These are phyloP conservation scores for Macropus fuliginosus DNA, from an alignment of 2,797 vertebrate species.

Conservation along the genomic window DNA sequence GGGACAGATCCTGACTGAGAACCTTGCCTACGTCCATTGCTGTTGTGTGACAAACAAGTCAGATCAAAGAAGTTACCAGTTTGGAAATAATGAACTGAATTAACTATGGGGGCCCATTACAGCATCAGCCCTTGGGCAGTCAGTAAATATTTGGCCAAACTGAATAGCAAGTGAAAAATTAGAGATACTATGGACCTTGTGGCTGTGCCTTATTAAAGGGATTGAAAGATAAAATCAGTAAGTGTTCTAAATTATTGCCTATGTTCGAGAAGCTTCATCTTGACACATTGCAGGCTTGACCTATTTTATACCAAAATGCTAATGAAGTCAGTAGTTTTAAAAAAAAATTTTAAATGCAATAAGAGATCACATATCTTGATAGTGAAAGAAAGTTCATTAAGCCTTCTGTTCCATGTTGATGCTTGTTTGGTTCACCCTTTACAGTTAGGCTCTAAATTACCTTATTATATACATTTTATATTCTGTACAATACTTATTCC, in stretches of 20 bases:
- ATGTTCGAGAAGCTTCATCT: background rate
- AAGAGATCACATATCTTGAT: background rate
- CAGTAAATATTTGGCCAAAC: background rate
- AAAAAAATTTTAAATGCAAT: background rate
- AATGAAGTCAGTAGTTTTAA: background rate
- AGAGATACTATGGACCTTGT: background rate
- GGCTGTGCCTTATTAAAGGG: constrained; percentile 8
- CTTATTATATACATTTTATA: background rate
- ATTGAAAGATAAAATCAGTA: constrained; percentile 6
- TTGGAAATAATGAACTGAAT: background rate
- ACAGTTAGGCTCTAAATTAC: background rate
- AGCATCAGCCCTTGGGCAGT: background rate
- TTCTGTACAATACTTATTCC: background rate
- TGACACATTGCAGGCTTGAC: background rate
- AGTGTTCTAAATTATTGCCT: background rate
- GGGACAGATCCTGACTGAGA: background rate
- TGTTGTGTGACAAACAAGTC: background rate
- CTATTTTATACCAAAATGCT: constrained; percentile 9
- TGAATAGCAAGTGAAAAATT: constrained; percentile 30
- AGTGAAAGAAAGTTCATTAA: constrained; percentile 22
- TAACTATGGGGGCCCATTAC: background rate
- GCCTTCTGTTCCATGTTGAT: background rate
- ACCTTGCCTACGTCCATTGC: background rate
- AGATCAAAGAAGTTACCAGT: background rate
- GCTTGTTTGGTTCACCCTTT: background rate